Base-by-base conservation (phyloP, 2,888 invertebrate species). In the Entomobrya proxima region DNA sequence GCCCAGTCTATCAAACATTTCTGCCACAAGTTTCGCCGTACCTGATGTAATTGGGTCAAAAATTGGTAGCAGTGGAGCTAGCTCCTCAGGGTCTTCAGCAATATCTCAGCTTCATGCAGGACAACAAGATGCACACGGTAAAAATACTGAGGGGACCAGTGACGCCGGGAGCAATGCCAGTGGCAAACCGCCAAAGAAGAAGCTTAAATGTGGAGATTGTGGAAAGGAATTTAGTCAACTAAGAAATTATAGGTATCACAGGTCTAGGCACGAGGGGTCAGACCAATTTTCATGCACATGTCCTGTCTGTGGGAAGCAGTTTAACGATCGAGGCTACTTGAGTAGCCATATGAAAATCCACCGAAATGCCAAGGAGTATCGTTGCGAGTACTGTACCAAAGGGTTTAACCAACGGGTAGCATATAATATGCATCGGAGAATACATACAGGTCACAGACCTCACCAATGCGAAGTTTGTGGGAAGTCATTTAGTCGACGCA, bases 301-400 rank as follows among this genome's bases (percentile, higher is more conserved):
- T 90, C 94, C 94, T 6, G 95, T 95, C 91, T 96, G 96, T 91
- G 96, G 96, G 32, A 96, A 96, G 92, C 94, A 94, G 89, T 96
- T 96, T 92, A 96, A 96, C 91, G 96, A 96, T 91, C 94, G 88
- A 35, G 89, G 85, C 44, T 96, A 96, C 91, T 93, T 96, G 11
- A 96, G 96, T 92, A 96, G 96, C 89, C 96, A 96, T 91, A 95
- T 96, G 95, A 96, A 96, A 92, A 96, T 96, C 89, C 96, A 96
- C 92, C 94, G 94, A 88, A 96, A 96, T 91, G 94, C 94, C 87
- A 91, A 90, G 81, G 90, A 90, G 82, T 89, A 89, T 58, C 78
- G 88, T 50, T 89, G 96, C 91, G 94, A 95, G 30, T 94, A 95
- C 90, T 96, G 96, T 91, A 96, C 96, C 0, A 96, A 96, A 91